Base-by-base conservation (phyloP, 2,113 vertebrate genomes). In the Dolichotis patagonum region DNA sequence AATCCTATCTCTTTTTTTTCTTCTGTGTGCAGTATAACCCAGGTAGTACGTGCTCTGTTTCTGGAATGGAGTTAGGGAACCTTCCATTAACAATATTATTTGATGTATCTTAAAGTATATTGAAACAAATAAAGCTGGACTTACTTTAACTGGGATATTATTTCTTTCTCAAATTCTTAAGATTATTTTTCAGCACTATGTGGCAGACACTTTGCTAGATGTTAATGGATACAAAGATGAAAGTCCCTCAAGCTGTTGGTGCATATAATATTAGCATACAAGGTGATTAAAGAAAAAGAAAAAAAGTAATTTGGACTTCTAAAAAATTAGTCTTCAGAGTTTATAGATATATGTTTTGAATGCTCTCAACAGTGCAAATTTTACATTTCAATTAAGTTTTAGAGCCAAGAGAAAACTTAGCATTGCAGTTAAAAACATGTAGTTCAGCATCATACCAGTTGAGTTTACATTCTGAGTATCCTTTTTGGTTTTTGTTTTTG, bases 321-420 rank as follows among this genome's bases (percentile, higher is more conserved):
- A 69, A 69, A n/a, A 69, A n/a, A n/a, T 35, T 91, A n/a, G 24
- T 95, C 28, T 41, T 96, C 26, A 93, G 54, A 84, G 19, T 71
- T 38, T 78, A 73, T 30, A 88, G 20, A 83, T 85, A 46, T 35
- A 63, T 91, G 32, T 32, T 67, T 91, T 78, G 46, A 93, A 58
- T 67, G 9, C 91, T 12, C 35, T 96, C 30, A 67, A n/a, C 32
- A 94, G n/a, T 73, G 78, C 12, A 94, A 81, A 41, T 63, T 71
- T 93, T 83, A 13, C 35, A 24, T 86, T 87, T 82, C 80, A 52
- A 4, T 75, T 17, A 63, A 84, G 32, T n/a, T 94, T 94, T 77
- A 88, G 75, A 96, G 95, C 77, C 0, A 78, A 87, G 67, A 94
- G 46, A 86, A 20, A 90, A 65, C 2, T 2, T 26, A 84, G 16